Evolutionary conservation across 2,888 invertebrate species (phyloP).

Genomic region (Iselma pallidipennis): DNA sequence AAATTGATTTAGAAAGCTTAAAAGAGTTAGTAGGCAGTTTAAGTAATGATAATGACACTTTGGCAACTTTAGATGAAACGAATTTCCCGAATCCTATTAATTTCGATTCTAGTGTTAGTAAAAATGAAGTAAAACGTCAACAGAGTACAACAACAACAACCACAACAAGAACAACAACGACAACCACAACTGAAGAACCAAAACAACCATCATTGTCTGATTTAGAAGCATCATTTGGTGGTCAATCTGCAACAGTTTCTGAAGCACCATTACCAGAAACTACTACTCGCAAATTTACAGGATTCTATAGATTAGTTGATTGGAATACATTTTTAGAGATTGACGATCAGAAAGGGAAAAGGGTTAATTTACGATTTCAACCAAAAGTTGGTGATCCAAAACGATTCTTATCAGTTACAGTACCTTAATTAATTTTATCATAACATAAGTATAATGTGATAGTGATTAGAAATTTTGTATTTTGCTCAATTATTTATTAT

Average conservation of each 20-base stretch:
- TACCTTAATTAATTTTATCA: constrained; percentile 61
- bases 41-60: constrained; percentile 24
- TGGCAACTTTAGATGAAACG: constrained; percentile 44
- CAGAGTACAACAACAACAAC: constrained; percentile 43
- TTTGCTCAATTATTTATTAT: constrained; percentile 17
- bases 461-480: constrained; percentile 3
- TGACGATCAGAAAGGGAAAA: constrained; percentile 70
- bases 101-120: constrained; percentile 47
- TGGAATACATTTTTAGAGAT: constrained; percentile 88
- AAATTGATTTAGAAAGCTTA: constrained; percentile 50
- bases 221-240: constrained; percentile 78
- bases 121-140: constrained; percentile 60
- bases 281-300: constrained; percentile 71
- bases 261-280: constrained; percentile 64
- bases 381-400: constrained; percentile 81
- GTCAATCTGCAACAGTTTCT: constrained; percentile 61
- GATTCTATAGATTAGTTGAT: constrained; percentile 83
- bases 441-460: neutral
- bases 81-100: constrained; percentile 54
- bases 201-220: constrained; percentile 63
- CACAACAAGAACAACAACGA: constrained; percentile 19
- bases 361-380: constrained; percentile 78
- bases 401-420: constrained; percentile 73
- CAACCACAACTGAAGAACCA: constrained; percentile 42
- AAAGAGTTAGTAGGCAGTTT: constrained; percentile 48